Conservation (phyloP, 2,888 invertebrate genomes). For the Himalopsyche kuldschensis region DNA sequence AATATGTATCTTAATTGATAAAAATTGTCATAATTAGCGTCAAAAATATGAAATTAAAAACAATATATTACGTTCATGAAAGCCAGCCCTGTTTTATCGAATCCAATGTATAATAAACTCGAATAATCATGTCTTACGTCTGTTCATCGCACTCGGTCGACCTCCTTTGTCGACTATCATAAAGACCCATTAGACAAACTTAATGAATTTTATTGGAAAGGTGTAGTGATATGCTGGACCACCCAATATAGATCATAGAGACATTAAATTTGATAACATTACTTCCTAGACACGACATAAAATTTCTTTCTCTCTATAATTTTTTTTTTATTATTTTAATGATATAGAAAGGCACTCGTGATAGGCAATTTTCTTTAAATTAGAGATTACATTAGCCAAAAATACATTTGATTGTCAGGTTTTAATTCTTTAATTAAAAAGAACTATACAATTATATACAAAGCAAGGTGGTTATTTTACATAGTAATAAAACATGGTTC, state of each 20-base stretch:
- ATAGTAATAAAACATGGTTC: too few species aligned
- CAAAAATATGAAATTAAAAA: too few species aligned
- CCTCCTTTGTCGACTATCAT: neutral
- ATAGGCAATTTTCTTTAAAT: neutral
- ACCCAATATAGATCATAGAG: neutral
- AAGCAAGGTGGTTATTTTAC: too few species aligned
- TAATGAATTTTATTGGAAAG: neutral
- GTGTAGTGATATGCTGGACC: neutral
- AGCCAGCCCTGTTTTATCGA: neutral
- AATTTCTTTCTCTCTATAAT: neutral
- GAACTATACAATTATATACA: too few species aligned
- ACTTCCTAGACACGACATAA: neutral
- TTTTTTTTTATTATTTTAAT: neutral
- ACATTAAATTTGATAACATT: neutral
- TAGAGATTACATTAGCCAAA: neutral
- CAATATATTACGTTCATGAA: too few species aligned
- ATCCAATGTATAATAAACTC: neutral
- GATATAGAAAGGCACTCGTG: neutral
- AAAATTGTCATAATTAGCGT: too few species aligned
- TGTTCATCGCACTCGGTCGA: neutral
- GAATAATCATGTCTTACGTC: neutral
- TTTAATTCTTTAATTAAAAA: too few species aligned
- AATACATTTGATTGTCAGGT: too few species aligned
- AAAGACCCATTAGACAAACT: neutral
- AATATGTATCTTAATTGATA: too few species aligned